phyloP scores from a whole-genome alignment of 35 echinoderm and acorn worm genomes.

The Hemicentrotus pulcherrimus region DNA sequence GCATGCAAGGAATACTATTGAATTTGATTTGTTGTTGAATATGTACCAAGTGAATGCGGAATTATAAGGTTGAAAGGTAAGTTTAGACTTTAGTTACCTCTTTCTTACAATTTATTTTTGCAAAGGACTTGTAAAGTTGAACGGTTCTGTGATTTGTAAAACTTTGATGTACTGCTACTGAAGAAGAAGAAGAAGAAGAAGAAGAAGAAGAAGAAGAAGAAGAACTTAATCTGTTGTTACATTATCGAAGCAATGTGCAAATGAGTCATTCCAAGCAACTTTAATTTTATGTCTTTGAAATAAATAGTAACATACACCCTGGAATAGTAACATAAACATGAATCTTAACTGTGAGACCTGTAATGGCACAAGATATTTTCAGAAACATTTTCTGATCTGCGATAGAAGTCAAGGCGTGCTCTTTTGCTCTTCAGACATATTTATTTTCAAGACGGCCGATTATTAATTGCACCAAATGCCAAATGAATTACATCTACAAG shows the following conservation, averaged over 20 bases:
- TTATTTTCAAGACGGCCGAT: neutral
- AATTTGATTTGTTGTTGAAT: neutral
- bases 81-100: neutral
- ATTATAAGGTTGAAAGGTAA: neutral
- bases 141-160: neutral
- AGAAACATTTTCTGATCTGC: neutral
- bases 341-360: neutral
- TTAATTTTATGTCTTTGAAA: neutral
- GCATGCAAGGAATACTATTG: neutral
- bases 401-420: neutral
- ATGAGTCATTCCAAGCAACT: neutral
- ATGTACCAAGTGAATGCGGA: neutral
- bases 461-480: neutral
- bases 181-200: too few species aligned
- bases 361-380: neutral
- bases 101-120: neutral
- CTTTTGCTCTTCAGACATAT: neutral
- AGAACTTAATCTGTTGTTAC: too few species aligned
- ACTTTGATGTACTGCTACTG: neutral
- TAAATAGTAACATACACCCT: neutral
- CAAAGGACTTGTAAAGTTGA: neutral
- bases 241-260: too few species aligned
- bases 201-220: too few species aligned
- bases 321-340: too few species aligned
- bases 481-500: conserved; percentile 3